Evolutionary conservation across 2,888 invertebrate genomes (phyloP).

Genomic region (Torymus aiolomorphi): DNA sequence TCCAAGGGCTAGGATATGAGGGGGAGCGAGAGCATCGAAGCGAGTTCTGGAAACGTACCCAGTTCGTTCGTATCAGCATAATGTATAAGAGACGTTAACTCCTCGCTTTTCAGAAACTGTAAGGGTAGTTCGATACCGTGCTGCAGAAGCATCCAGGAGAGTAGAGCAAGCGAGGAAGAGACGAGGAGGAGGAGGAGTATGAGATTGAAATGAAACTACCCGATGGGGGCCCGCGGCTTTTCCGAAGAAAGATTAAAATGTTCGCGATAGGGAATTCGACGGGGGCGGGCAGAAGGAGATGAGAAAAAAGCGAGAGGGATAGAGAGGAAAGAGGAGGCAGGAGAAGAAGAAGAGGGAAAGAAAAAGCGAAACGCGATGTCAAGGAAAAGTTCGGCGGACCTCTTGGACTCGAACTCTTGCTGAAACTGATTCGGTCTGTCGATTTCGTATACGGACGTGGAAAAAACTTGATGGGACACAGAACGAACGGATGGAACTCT

Average conservation of each 20-base stretch:
- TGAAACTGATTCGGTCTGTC: constrained; percentile 56
- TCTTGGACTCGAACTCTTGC: constrained; percentile 40
- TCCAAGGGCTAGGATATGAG: constrained; percentile 55
- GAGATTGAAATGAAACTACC: constrained; percentile 73
- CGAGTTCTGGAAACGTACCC: constrained; percentile 57
- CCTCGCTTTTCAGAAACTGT: constrained; percentile 63
- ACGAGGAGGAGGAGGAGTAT: constrained; percentile 55
- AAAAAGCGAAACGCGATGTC: constrained; percentile 41
- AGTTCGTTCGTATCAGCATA: constrained; percentile 70
- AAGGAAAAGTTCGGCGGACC: constrained; percentile 46
- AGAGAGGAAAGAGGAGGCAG: constrained; percentile 50
- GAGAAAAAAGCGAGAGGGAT: constrained; percentile 43
- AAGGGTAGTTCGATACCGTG: constrained; percentile 58
- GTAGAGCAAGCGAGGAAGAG: constrained; percentile 39
- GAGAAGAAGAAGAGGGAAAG: constrained; percentile 37
- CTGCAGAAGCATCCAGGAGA: not conserved
- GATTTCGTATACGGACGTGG: constrained; percentile 54
- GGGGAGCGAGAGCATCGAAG: constrained; percentile 43
- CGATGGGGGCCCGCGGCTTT: constrained; percentile 67
- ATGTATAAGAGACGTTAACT: constrained; percentile 68
- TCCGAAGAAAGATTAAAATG: constrained; percentile 72
- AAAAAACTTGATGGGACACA: constrained; percentile 54
- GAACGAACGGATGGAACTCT: constrained; percentile 47
- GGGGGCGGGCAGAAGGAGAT: constrained; percentile 54
- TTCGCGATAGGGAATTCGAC: constrained; percentile 55